Base-by-base conservation (phyloP, 2,797 vertebrate genomes). In the Megalops cyprinoides region DNA sequence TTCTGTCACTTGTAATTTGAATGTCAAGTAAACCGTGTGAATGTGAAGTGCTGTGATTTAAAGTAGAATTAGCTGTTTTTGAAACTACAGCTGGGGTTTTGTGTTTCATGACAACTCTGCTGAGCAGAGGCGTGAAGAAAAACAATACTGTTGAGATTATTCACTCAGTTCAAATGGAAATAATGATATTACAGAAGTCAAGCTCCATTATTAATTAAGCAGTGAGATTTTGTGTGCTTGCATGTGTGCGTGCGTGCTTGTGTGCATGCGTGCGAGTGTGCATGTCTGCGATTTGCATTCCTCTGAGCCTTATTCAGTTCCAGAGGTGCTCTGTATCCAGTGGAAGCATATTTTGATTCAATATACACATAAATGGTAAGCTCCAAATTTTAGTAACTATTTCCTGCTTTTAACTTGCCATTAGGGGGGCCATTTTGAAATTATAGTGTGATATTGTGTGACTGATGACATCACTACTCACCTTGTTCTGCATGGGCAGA, bases 1-100 rank as follows among this genome's bases (percentile, higher is more conserved):
- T 74, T 51, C 69, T 75, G 84, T 83, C 83, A 84, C 81, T 89
- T 86, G 75, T 84, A 60, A 86, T 90, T 88, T 87, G 80, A 85
- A 86, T 85, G 82, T 87, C 84, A 86, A 80, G 78, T 82, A 76
- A 85, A 76, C 69, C 42, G 75, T 82, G 46, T 79, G 82, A 78
- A 48, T 85, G 73, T 67, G n/a, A 49, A 78, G 31, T 82, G 79
- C 79, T 86, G 83, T 82, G 82, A 75, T 76, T 83, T 74, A 76
- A 82, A 76, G 46, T 85, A 23, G 4, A 65, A 62, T 84, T 84
- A 77, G 53, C 84, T 69, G 31, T 75, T 82, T 79, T 82, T 76
- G 18, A 48, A 65, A 58, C 6, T 74, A 23, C 76, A 73, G 20
- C 48, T 80, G 46, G 4, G 81, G n/a, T 84, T 80, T 71, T 80